phyloP scores from a whole-genome alignment of 2,113 vertebrate species.

The Brachypodius melanocephalos region DNA sequence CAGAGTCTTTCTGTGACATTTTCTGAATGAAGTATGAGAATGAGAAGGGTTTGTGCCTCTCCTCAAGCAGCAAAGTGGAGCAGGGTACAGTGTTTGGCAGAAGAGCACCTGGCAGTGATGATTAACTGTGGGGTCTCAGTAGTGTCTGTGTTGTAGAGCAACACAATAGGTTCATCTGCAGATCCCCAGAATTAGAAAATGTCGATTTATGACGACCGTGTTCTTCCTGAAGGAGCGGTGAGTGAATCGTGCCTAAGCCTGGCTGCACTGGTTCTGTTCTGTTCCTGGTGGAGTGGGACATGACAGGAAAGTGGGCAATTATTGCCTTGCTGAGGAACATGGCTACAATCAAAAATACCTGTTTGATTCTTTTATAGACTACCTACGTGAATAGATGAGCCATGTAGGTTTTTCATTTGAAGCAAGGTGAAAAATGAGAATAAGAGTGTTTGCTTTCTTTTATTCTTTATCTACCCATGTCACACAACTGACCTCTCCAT shows the following conservation, averaged over 20 bases:
- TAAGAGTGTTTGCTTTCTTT: background rate
- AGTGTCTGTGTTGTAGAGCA: background rate
- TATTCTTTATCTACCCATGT: background rate
- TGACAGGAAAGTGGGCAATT: background rate
- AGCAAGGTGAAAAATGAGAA: background rate
- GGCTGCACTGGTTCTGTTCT: background rate
- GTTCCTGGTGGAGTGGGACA: background rate
- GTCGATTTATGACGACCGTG: background rate
- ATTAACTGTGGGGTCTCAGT: background rate
- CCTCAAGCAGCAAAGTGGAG: background rate
- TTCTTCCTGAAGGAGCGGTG: background rate
- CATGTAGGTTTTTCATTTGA: background rate
- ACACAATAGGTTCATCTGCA: background rate
- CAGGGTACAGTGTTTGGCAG: background rate
- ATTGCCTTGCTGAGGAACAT: background rate
- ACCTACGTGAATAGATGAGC: background rate
- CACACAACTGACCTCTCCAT: background rate
- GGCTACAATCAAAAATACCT: background rate
- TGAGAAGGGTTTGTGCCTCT: background rate
- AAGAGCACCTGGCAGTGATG: background rate
- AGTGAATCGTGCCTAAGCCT: background rate
- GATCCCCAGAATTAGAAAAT: background rate
- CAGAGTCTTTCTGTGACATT: constrained; percentile 30
- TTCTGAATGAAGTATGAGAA: constrained; percentile 54
- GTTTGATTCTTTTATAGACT: background rate